Evolutionary conservation across 2,113 vertebrate genomes (phyloP), one percentile per base, ranked within the genome.

Genomic region (Coregonus clupeaformis): DNA sequence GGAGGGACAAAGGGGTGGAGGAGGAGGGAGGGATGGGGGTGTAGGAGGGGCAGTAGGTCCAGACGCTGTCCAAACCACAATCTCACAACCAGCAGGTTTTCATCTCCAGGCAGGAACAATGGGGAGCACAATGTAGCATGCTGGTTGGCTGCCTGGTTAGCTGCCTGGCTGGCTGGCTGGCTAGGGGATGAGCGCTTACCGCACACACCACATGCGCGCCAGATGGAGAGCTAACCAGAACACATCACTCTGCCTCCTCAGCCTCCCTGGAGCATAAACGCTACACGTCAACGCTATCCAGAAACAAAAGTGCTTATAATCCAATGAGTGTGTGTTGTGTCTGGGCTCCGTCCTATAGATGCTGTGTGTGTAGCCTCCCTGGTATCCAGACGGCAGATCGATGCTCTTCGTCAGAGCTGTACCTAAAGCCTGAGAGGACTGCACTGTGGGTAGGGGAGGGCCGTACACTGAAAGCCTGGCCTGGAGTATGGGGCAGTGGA

Each of bases 341-440:
- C 27, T 83, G 27, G 62, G 66, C 57, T 81, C 77, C 80, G 79
- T 83, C 75, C 82, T 73, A 83, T 86, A 71, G 88, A 88, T 88
- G 88, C 84, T 89, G 75, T 83, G 85, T 85, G 71, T 84, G 77
- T 60, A 42, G 78, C 87, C 88, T 92, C 91, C 87, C 88, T 89
- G 90, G 91, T 89, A 92, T 91, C 88, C 84, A 90, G 92, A 88
- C 89, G 89, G 91, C 82, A 85, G 80, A 64, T 66, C 77, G 89
- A 86, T 79, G 87, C 90, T 93, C 90, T 91, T 90, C 91, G 91
- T 80, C 86, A 87, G 90, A 94, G 91, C 92, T 91, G 89, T 91
- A 92, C 91, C 92, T 90, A 91, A 94, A 94, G 91, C 91, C 89
- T 89, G 89, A 90, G 92, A 92, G 91, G 88, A 91, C 90, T 82